Evolutionary conservation across 1,140 invertebrate species (phyloP).

Genomic region (Drosophila azteca): DNA sequence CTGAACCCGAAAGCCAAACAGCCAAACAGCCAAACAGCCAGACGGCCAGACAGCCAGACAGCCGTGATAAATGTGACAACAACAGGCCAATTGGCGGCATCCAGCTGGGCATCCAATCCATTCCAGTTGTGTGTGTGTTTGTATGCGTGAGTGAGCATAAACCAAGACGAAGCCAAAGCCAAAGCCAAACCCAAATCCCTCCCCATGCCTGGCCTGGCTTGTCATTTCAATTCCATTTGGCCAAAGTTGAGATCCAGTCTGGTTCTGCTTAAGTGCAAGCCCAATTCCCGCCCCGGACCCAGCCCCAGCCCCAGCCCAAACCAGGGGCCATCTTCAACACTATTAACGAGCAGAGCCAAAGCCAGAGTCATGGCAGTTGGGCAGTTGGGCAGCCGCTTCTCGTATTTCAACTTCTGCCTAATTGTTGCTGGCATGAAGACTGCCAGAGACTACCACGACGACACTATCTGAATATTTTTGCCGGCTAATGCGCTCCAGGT

Average conservation of each 20-base stretch:
- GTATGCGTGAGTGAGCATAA: not conserved
- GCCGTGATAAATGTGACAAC: slow-evolving; percentile 75
- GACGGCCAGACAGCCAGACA: slow-evolving; percentile 47
- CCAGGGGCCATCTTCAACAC: slow-evolving; percentile 28
- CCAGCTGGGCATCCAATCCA: slow-evolving; percentile 34
- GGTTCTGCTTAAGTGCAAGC: slow-evolving; percentile 68
- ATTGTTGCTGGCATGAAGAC: slow-evolving; percentile 42
- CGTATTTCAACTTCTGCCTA: slow-evolving; percentile 51
- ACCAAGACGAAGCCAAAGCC: slow-evolving; percentile 21
- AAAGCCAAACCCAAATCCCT: slow-evolving; percentile 27
- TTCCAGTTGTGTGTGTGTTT: slow-evolving; percentile 4
- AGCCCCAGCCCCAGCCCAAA: too few relatives aligned
- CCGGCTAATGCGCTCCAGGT: slow-evolving; percentile 43
- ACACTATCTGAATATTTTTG: slow-evolving; percentile 47
- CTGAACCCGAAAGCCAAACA: slow-evolving; percentile 14
- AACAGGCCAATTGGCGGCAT: slow-evolving; percentile 60
- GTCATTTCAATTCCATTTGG: slow-evolving; percentile 76
- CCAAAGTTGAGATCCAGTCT: slow-evolving; percentile 74
- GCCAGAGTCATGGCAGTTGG: slow-evolving; percentile 6
- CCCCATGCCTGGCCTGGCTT: slow-evolving; percentile 13
- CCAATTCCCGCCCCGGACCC: slow-evolving; percentile 38
- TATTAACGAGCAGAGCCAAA: slow-evolving; percentile 23
- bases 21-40: slow-evolving; percentile 28
- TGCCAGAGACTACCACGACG: not conserved
- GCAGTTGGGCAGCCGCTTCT: slow-evolving; percentile 14